Percentiles rank a stretch among this genome's conserved stretches.
phyloP scores from a whole-genome alignment of 2,113 vertebrate genomes.

The Cebus imitator region DNA sequence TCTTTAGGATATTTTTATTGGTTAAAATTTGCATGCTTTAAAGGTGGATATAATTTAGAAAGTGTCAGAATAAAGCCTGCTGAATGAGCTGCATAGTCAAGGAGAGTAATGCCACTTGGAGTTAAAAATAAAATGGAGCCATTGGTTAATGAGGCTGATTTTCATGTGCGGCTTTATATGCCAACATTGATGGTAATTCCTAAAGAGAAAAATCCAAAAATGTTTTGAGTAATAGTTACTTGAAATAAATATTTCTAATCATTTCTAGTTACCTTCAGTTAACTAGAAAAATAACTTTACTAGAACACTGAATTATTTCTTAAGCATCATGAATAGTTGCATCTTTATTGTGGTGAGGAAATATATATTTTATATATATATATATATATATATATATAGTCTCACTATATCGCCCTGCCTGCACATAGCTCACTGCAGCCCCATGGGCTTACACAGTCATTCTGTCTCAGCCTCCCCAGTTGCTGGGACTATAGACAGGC shows the following conservation, averaged over 20 bases:
- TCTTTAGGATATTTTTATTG: background rate
- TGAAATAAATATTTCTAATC: background rate
- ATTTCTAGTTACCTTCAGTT: background rate
- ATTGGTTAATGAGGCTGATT: background rate
- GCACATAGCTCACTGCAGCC: too few species aligned
- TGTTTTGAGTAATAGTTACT: background rate
- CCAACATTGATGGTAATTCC: background rate
- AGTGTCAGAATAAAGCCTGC: background rate
- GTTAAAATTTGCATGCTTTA: background rate
- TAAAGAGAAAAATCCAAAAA: background rate
- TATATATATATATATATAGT: too few species aligned
- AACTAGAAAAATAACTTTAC: background rate
- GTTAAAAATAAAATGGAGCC: background rate
- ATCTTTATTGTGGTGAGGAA: background rate
- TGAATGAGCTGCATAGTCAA: background rate
- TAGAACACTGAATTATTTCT: background rate
- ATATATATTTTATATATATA: background rate
- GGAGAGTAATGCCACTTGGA: background rate
- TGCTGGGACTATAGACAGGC: too few species aligned
- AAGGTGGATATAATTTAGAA: background rate
- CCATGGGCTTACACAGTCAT: too few species aligned
- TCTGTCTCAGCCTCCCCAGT: too few species aligned
- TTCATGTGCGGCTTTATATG: background rate
- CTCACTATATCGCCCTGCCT: too few species aligned
- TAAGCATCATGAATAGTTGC: background rate